phyloP scores from a whole-genome alignment of 2,113 vertebrate species.

The Abramis brama region DNA sequence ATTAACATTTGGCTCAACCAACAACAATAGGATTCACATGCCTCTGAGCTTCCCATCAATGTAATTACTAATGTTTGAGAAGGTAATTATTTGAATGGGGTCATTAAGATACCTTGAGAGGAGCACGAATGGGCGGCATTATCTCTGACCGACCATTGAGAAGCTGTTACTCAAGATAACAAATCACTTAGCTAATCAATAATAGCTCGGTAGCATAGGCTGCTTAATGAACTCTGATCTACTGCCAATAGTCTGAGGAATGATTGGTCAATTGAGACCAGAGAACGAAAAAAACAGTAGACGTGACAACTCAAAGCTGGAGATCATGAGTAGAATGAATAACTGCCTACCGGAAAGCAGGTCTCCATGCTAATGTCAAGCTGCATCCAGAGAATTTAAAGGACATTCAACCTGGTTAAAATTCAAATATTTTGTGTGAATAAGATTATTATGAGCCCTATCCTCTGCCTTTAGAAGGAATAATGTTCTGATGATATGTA shows the following conservation, averaged over 20 bases:
- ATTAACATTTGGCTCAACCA: neutral
- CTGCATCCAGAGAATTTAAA: constrained; percentile 47
- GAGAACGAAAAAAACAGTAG: neutral
- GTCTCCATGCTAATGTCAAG: constrained; percentile 58
- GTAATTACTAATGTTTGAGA: constrained; percentile 60
- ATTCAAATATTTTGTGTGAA: constrained; percentile 58
- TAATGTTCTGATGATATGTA: constrained; percentile 55
- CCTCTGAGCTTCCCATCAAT: constrained; percentile 46
- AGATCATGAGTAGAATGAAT: constrained; percentile 7
- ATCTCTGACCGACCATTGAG: constrained; percentile 38
- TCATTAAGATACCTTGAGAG: constrained; percentile 58
- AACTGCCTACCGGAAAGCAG: neutral
- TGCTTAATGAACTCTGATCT: constrained; percentile 61
- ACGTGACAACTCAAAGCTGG: neutral
- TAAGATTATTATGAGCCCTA: constrained; percentile 57
- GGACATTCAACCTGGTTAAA: constrained; percentile 54
- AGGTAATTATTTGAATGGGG: constrained; percentile 67
- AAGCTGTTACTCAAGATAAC: constrained; percentile 52
- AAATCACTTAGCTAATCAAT: constrained; percentile 65
- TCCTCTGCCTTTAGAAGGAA: constrained; percentile 29
- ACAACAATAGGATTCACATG: neutral
- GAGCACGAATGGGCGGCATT: constrained; percentile 22
- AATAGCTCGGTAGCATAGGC: constrained; percentile 46
- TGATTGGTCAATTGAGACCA: constrained; percentile 29
- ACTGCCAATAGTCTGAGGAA: constrained; percentile 44